Conservation (phyloP, 1,140 invertebrate species). For the Aethina tumida region DNA sequence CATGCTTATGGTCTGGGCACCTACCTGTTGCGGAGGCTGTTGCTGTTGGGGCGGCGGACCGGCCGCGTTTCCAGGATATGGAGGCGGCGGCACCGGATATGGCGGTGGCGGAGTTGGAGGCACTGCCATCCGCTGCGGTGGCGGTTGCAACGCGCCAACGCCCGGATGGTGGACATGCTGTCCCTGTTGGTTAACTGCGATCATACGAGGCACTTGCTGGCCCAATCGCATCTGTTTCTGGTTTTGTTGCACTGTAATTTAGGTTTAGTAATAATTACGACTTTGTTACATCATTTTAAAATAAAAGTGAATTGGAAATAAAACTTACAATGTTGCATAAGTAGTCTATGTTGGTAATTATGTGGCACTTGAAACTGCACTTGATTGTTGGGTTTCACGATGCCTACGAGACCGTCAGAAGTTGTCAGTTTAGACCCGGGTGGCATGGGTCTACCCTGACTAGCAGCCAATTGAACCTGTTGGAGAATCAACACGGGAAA, state of each 20-base stretch:
- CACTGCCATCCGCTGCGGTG: slow-evolving; percentile 25
- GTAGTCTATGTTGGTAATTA: slow-evolving; percentile 36
- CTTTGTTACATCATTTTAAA: not conserved
- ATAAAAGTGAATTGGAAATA: not conserved
- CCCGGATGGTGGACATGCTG: slow-evolving; percentile 32
- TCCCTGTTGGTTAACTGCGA: slow-evolving; percentile 22
- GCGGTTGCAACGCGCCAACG: slow-evolving; percentile 19
- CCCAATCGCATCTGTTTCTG: slow-evolving; percentile 34
- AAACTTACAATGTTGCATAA: slow-evolving; percentile 22
- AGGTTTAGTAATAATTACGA: not conserved
- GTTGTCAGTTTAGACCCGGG: slow-evolving; percentile 50
- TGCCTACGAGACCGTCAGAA: slow-evolving; percentile 51
- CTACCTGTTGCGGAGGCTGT: slow-evolving; percentile 20
- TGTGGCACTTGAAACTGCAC: slow-evolving; percentile 50
- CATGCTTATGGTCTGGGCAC: too few relatives aligned
- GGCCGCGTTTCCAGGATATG: slow-evolving; percentile 50
- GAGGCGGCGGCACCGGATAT: slow-evolving; percentile 51
- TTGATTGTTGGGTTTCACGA: slow-evolving; percentile 52
- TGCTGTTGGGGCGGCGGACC: slow-evolving; percentile 21
- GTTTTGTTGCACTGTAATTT: slow-evolving; percentile 31
- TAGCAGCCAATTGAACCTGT: slow-evolving; percentile 50
- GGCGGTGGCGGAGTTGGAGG: slow-evolving; percentile 51
- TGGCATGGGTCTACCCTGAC: slow-evolving; percentile 47
- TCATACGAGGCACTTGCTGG: slow-evolving; percentile 22
- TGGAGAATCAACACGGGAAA: slow-evolving; percentile 5